These are phyloP conservation scores for Lasiurus cinereus DNA, from an alignment of 2,113 vertebrate species.

Conservation along the genomic window DNA sequence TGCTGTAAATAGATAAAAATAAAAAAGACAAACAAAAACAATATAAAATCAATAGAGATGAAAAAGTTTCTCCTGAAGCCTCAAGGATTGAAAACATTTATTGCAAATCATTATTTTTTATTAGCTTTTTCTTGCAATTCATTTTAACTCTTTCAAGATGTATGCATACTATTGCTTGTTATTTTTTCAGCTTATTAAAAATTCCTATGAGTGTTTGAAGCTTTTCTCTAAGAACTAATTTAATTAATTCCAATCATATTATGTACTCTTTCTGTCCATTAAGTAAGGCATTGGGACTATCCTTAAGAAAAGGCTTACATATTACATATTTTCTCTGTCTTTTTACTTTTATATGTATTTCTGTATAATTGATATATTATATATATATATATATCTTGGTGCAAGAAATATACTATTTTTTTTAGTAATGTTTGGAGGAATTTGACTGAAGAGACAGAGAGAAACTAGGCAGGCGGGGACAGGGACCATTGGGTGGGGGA, in stretches of 20 bases:
- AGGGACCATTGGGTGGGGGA: no score
- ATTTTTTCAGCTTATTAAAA: not conserved
- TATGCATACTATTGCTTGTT: not conserved
- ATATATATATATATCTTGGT: not conserved
- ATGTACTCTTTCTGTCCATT: not conserved
- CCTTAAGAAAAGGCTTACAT: not conserved
- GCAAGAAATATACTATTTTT: not conserved
- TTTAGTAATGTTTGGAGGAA: not conserved
- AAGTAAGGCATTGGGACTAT: not conserved
- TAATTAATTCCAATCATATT: not conserved
- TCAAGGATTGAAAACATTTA: not conserved
- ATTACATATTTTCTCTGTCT: not conserved
- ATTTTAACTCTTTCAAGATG: conserved; percentile 12
- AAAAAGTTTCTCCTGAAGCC: not conserved
- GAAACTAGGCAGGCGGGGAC: no score
- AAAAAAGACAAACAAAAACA: not conserved
- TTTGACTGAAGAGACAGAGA: not conserved
- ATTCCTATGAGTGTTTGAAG: not conserved
- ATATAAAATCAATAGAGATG: not conserved
- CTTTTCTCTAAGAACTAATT: not conserved
- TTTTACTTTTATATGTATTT: not conserved
- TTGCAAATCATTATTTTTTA: not conserved
- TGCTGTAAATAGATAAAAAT: not conserved
- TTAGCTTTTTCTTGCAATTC: not conserved
- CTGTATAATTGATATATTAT: not conserved